Conservation (phyloP, 2,113 vertebrate genomes). For the Empidonax traillii region DNA sequence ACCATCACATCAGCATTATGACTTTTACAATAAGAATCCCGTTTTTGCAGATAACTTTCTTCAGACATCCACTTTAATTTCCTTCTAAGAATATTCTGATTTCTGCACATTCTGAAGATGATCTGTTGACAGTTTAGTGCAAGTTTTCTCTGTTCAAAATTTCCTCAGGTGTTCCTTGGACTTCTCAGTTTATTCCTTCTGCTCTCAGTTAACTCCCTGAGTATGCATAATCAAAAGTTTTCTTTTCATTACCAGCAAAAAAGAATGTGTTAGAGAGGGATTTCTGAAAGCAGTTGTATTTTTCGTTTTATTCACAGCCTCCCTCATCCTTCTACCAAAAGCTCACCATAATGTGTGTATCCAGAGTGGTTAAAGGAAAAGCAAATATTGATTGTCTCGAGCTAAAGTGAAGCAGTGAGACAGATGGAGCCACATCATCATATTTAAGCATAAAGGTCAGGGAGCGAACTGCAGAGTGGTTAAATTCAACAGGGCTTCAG, state of each 20-base stretch:
- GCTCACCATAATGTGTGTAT: neutral
- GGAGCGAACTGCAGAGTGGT: slow-evolving; percentile 9
- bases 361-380: slow-evolving; percentile 33
- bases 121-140: neutral
- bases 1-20: neutral
- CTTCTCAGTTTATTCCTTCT: neutral
- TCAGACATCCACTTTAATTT: neutral
- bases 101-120: neutral
- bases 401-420: slow-evolving; percentile 23
- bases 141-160: neutral
- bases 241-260: neutral
- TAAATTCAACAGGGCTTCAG: neutral
- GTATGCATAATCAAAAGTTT: neutral
- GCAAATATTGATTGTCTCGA: slow-evolving; percentile 60
- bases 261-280: neutral
- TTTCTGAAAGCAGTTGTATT: neutral
- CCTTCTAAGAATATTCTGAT: neutral
- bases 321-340: neutral
- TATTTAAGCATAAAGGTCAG: slow-evolving; percentile 53
- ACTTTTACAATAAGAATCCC: neutral
- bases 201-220: neutral
- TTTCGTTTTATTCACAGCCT: slow-evolving; percentile 16
- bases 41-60: neutral
- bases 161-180: neutral
- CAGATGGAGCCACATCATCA: slow-evolving; percentile 55